phyloP scores from a whole-genome alignment of 2,797 vertebrate species.

The Rhodeus uyekii region DNA sequence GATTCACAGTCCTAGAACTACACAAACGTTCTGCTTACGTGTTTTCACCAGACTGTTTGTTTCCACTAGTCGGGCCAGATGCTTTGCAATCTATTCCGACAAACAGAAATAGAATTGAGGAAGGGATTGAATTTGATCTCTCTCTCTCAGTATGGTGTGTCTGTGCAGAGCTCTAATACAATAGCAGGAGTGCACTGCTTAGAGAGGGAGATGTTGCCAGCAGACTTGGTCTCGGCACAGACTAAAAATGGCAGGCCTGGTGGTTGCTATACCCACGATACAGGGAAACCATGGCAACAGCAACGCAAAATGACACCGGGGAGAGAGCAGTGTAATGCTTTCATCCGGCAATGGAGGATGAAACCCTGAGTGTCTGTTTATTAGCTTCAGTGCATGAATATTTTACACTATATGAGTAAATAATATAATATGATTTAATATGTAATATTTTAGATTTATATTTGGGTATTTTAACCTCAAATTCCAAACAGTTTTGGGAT shows the following conservation, averaged over 20 bases:
- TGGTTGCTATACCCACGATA: constrained; percentile 73
- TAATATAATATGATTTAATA: background rate
- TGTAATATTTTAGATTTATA: too few species aligned
- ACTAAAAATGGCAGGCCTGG: constrained; percentile 74
- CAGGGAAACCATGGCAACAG: constrained; percentile 81
- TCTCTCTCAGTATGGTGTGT: background rate
- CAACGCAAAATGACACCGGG: constrained; percentile 62
- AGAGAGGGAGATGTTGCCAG: constrained; percentile 25
- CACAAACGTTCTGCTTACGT: background rate
- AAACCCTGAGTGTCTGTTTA: constrained; percentile 21
- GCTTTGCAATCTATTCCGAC: background rate
- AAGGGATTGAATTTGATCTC: background rate
- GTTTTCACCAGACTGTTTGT: background rate
- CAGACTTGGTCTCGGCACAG: constrained; percentile 36
- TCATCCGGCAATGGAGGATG: constrained; percentile 6
- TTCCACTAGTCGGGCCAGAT: background rate
- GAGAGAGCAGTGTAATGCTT: constrained; percentile 59
- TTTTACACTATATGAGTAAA: background rate
- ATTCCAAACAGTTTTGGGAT: too few species aligned
- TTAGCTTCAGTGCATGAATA: constrained; percentile 5
- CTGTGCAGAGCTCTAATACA: constrained; percentile 30
- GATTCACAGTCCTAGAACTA: constrained; percentile 14
- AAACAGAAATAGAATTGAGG: background rate
- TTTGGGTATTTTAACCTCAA: too few species aligned
- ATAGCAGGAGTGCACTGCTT: constrained; percentile 17